A percentile compares a stretch with the other conserved stretches of the same genome.
phyloP scores from a whole-genome alignment of 2,113 vertebrate genomes.

The Labeo catla region DNA sequence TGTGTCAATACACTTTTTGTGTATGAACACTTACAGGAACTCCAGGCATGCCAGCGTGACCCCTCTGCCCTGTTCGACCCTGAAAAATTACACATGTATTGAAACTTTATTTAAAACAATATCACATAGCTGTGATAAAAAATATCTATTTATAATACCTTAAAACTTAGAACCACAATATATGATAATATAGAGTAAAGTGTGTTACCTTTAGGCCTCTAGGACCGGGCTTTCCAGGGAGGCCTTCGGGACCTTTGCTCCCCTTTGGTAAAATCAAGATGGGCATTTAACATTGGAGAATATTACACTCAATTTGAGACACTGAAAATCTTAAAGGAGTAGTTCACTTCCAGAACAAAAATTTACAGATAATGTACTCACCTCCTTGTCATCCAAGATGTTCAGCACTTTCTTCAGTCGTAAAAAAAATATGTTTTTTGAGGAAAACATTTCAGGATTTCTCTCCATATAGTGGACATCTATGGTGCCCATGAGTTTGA shows the following conservation, averaged over 20 bases:
- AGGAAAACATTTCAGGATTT: no score
- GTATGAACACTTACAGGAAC: slow-evolving; percentile 72
- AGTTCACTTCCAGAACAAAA: no score
- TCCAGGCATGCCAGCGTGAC: slow-evolving; percentile 80
- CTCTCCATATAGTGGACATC: no score
- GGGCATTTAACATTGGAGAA: not conserved
- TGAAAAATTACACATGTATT: slow-evolving; percentile 55
- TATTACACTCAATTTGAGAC: not conserved
- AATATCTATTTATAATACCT: not conserved
- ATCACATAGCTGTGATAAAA: not conserved
- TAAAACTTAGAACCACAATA: not conserved
- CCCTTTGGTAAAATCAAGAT: slow-evolving; percentile 74
- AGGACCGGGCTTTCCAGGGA: slow-evolving; percentile 73
- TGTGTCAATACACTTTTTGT: not conserved
- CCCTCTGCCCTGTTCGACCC: slow-evolving; percentile 82
- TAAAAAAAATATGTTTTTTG: no score
- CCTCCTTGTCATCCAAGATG: no score
- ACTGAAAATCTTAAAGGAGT: not conserved
- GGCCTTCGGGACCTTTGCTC: slow-evolving; percentile 79
- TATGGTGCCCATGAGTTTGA: no score
- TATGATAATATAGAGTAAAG: not conserved
- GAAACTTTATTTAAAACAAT: not conserved
- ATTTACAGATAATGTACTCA: no score
- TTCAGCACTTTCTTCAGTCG: no score
- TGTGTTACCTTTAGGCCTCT: slow-evolving; percentile 80